Evolutionary conservation across 2,888 invertebrate species (phyloP).

Genomic region (Lymantria monacha): DNA sequence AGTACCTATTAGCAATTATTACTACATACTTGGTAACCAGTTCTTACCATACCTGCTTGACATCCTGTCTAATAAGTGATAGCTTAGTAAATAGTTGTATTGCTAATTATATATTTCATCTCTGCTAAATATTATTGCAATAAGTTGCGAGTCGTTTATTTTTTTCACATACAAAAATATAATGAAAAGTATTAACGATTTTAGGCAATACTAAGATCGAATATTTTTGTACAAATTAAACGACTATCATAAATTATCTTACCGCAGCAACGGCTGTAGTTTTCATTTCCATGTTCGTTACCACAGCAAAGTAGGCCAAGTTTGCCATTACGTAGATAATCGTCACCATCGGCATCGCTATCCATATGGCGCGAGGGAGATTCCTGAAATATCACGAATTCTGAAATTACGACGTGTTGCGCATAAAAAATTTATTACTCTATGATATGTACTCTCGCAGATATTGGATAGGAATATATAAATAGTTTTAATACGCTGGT

Average conservation of each 20-base stretch:
- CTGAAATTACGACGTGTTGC: slow-evolving; percentile 13
- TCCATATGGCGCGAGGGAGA: slow-evolving; percentile 95
- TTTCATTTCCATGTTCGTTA: slow-evolving; percentile 90
- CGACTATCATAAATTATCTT: slow-evolving; percentile 51
- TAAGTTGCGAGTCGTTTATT: too few species aligned
- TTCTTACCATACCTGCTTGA: too few species aligned
- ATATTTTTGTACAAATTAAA: background rate
- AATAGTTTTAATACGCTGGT: too few species aligned
- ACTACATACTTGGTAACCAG: too few species aligned
- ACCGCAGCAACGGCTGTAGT: slow-evolving; percentile 93
- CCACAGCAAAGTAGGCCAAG: slow-evolving; percentile 94
- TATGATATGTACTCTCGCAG: background rate
- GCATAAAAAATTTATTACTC: slow-evolving; percentile 22
- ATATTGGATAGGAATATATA: background rate
- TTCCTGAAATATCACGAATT: slow-evolving; percentile 85
- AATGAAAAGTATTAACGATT: too few species aligned
- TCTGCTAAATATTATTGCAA: too few species aligned
- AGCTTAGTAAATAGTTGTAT: too few species aligned
- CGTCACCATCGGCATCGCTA: slow-evolving; percentile 95
- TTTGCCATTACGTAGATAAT: slow-evolving; percentile 94
- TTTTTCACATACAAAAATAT: too few species aligned
- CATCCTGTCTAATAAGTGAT: too few species aligned
- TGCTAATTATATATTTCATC: too few species aligned
- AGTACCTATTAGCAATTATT: too few species aligned
- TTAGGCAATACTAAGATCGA: background rate